Base-by-base conservation (phyloP, 2,888 invertebrate species). In the Trissonchulus latispiculum region DNA sequence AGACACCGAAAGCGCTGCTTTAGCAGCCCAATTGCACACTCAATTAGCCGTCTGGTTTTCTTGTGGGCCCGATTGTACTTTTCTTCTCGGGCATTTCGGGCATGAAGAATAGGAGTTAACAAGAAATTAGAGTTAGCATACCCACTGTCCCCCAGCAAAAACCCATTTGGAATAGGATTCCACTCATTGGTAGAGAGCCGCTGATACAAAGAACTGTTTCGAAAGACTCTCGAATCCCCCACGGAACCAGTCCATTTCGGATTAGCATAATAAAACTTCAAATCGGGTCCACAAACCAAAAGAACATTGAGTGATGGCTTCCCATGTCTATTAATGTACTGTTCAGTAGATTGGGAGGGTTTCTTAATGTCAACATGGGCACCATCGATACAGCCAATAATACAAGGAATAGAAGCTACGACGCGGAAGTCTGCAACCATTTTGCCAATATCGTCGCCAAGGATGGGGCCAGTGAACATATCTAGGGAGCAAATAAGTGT, bases 1-100 rank as follows among this genome's bases (percentile, higher is more conserved):
- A 68, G 35, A 33, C 68, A 68, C 8, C 35, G 68, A 33, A 68
- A 68, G 2, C 68, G 68, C n/a, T 68, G 68, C 68, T 68, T 68
- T 2, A 68, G 35, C n/a, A 68, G 15, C 8, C 15, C 35, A 33
- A 68, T 68, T 3, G 68, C 68, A 33, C 68, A 68, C n/a, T 68
- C 68, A 33, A 68, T 32, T 3, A 68, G 18, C 8, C 18, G 32
- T 32, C 68, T 3, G 8, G 68, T 68, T 33, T 68, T 68, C 31
- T 33, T 68, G 15, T 32, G 35, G 31, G 32, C 31, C 3, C 3
- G 2, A 68, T 68, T 68, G n/a, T 8, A 68, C 15, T 35, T 3
- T 8, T 32, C 15, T 32, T 68, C 68, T 68, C 33, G 68, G 31
- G 32, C 28, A 18, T 31, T 8, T 32, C 15, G 23, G 3, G 35